These are phyloP conservation scores for Ryuthela nishihirai DNA, from an alignment of 2,888 invertebrate genomes.

Conservation along the genomic window DNA sequence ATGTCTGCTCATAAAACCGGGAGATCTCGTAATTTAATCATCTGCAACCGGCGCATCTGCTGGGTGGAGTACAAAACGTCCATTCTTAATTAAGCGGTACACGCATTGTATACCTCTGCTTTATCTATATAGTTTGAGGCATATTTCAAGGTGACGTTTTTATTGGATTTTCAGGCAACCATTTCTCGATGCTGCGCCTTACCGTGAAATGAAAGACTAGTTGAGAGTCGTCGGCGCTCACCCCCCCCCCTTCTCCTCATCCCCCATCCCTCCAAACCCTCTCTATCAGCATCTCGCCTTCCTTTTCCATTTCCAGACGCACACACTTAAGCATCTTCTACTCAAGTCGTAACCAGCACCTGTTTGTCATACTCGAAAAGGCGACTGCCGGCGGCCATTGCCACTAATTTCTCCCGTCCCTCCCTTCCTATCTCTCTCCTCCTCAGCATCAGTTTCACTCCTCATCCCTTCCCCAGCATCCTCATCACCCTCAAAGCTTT, in stretches of 20 bases:
- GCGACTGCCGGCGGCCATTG: constrained; percentile 2
- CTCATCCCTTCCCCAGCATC: no score
- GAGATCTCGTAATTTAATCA: constrained; percentile 40
- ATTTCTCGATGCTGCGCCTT: constrained; percentile 3
- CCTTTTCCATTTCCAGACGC: no score
- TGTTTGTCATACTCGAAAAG: constrained; percentile 26
- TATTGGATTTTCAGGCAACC: constrained; percentile 29
- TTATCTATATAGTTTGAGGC: constrained; percentile 38
- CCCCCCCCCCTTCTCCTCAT: no score
- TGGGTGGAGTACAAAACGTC: constrained; percentile 22
- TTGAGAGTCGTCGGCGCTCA: background rate
- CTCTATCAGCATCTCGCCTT: background rate
- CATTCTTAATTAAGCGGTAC: constrained; percentile 39
- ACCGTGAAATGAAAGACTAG: constrained; percentile 19
- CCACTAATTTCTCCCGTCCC: constrained; percentile 21
- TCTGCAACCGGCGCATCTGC: constrained; percentile 35
- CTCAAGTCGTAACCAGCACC: constrained; percentile 37
- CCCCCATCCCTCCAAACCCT: no score
- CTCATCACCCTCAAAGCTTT: no score
- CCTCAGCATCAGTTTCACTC: background rate
- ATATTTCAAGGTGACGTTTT: constrained; percentile 41
- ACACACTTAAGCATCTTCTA: no score
- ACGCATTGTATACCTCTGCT: constrained; percentile 30
- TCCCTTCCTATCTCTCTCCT: constrained; percentile 7
- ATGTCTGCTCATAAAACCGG: constrained; percentile 35